A percentile compares a stretch with the other conserved stretches of the same genome.
Conservation (phyloP, 2,888 invertebrate species). For the Ectemnius lituratus region DNA sequence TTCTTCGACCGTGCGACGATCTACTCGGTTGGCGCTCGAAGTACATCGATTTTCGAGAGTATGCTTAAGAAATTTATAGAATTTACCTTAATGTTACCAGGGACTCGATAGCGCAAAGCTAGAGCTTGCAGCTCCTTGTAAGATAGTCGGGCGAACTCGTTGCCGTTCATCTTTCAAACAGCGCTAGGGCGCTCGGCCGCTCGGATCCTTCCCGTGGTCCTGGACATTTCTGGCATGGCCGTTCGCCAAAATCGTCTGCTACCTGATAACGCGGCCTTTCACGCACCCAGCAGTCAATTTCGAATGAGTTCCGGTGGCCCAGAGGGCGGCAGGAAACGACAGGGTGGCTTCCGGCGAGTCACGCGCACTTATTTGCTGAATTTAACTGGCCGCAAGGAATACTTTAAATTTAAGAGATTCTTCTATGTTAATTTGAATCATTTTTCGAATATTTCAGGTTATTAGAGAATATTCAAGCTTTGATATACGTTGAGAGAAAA, state of each 20-base stretch:
- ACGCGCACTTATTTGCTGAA: too few relatives aligned
- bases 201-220: slow-evolving; percentile 26
- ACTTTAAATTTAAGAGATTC: neutral
- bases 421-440: neutral
- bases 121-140: slow-evolving; percentile 73
- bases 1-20: slow-evolving; percentile 2
- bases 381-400: neutral
- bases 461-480: too few relatives aligned
- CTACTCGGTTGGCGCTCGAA: neutral
- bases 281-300: neutral
- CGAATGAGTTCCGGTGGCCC: neutral
- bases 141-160: slow-evolving; percentile 67
- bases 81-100: slow-evolving; percentile 74
- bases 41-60: neutral
- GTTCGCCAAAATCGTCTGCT: slow-evolving; percentile 52
- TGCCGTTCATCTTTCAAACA: slow-evolving; percentile 61
- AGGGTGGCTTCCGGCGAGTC: too few relatives aligned
- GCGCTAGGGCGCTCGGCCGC: slow-evolving; percentile 13
- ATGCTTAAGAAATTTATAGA: neutral
- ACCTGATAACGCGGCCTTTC: slow-evolving; percentile 14
- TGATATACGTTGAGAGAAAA: too few relatives aligned
- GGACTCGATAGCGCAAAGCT: slow-evolving; percentile 69
- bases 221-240: slow-evolving; percentile 48
- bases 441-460: neutral
- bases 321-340: too few relatives aligned